A percentile compares a stretch with the other conserved stretches of the same genome.
Conservation (phyloP, 2,888 invertebrate genomes). For the Acrobasis repandana region DNA sequence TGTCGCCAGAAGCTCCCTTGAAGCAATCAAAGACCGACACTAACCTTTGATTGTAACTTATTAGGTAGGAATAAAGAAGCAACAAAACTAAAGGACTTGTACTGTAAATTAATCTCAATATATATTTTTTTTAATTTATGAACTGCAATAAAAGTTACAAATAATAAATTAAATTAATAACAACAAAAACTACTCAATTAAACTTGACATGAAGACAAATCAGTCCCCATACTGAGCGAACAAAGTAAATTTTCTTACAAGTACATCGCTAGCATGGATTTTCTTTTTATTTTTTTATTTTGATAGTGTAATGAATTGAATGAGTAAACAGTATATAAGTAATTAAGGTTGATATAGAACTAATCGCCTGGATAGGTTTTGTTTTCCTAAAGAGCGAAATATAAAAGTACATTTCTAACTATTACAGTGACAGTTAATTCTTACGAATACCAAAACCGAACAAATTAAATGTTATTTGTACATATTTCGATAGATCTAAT, state of each 20-base stretch:
- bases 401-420: neutral
- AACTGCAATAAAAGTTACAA: too few relatives aligned
- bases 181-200: too few relatives aligned
- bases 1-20: too few relatives aligned
- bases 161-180: too few relatives aligned
- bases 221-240: neutral
- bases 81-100: too few relatives aligned
- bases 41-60: too few relatives aligned
- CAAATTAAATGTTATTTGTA: neutral
- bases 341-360: neutral
- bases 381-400: neutral
- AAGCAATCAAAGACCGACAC: too few relatives aligned
- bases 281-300: neutral
- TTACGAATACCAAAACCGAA: neutral
- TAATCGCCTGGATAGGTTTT: neutral
- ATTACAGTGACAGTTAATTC: neutral
- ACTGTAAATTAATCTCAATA: too few relatives aligned
- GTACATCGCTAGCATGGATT: neutral
- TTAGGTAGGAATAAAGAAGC: too few relatives aligned
- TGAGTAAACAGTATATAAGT: neutral
- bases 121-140: too few relatives aligned
- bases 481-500: neutral
- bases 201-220: neutral
- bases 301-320: neutral
- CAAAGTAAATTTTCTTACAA: neutral